Base-by-base conservation (phyloP, 2,797 vertebrate genomes). In the Sciaenops ocellatus region DNA sequence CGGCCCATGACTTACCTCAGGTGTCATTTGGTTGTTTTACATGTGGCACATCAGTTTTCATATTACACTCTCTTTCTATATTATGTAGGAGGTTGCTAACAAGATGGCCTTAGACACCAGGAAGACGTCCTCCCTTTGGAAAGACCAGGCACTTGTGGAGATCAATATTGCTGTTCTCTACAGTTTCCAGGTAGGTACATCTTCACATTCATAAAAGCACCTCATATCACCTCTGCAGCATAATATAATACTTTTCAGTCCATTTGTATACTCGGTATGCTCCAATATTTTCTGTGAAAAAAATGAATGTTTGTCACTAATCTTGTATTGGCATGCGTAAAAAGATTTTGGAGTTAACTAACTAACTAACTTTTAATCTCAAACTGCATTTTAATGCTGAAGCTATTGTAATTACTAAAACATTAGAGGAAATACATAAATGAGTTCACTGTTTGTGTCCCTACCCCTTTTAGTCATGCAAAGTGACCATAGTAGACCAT, bases 401-500 rank as follows among this genome's bases (percentile, higher is more conserved):
- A 55, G 54, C 8, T 26, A 10, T 7, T 46, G 20, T 47, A 20
- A 11, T 52, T 28, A 41, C 8, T 28, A 1, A 41, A 34, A 18
- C n/a, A 9, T n/a, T 1, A 20, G 34, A 55, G 17, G 22, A 64
- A 52, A 20, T 17, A 63, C 15, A 57, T 24, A 1, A 46, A 20
- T 44, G 6, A 26, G 13, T 41, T 47, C 0, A 16, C 30, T 70
- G 1, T 46, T 26, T 69, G 41, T 69, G 8, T 51, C 26, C 8
- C 0, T 71, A 9, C 76, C n/a, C n/a, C n/a, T 20, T 1, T 0
- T 69, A 99, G 98, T 94, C 94, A 0, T 97, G 97, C 91, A 99
- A 99, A 88, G 97, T 99, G 91, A 99, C 98, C 85, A 99, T 99
- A 18, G 98, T 99, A 18, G 98, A 99, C 90, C 98, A 99, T 85